Conservation (phyloP, 2,113 vertebrate species). For the Otis tarda region DNA sequence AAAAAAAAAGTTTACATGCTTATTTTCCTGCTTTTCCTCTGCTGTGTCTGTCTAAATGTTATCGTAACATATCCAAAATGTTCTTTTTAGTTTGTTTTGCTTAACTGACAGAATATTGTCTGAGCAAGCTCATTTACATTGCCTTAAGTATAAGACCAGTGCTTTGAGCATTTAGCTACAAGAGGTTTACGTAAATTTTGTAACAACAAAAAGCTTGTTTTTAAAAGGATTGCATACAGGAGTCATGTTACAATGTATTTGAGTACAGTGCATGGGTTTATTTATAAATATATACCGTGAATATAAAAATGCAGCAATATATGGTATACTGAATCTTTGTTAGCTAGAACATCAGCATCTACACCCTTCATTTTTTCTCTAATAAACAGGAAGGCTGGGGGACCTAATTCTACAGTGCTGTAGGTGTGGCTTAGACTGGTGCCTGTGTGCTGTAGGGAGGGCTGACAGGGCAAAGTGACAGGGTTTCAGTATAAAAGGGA, state of each 20-base stretch:
- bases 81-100: neutral
- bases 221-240: neutral
- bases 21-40: neutral
- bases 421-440: neutral
- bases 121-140: neutral
- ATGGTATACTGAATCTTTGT: neutral
- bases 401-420: neutral
- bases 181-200: neutral
- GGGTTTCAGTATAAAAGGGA: neutral
- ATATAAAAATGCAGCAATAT: neutral
- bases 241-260: neutral
- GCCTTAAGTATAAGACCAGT: neutral
- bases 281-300: neutral
- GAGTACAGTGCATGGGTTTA: neutral
- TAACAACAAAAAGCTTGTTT: neutral
- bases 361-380: neutral
- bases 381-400: neutral
- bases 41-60: neutral
- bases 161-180: neutral
- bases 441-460: accelerated
- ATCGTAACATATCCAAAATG: neutral
- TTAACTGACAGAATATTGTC: neutral
- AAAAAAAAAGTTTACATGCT: neutral
- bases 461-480: neutral
- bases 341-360: neutral